These are phyloP conservation scores for Hydroisotoma schaefferi DNA, from an alignment of 2,888 invertebrate species.

Conservation along the genomic window DNA sequence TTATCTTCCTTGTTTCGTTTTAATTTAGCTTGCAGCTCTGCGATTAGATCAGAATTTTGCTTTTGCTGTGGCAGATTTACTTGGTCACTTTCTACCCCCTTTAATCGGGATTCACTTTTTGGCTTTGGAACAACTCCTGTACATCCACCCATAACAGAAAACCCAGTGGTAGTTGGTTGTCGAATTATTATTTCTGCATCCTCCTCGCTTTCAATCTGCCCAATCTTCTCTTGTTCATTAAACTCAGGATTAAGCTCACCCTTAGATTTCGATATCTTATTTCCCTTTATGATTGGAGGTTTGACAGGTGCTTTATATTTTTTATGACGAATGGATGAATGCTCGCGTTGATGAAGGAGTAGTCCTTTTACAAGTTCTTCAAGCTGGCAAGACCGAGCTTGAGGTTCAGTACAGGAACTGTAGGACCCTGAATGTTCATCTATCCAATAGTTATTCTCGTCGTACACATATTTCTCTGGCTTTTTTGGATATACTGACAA, in stretches of 20 bases:
- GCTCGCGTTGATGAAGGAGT: background rate
- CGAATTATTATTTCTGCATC: too few relatives aligned
- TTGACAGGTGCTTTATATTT: conserved; percentile 12
- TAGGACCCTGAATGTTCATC: conserved; percentile 46
- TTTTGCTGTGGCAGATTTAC: conserved; percentile 45
- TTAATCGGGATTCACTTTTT: background rate
- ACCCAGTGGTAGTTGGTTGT: background rate
- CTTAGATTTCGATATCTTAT: too few relatives aligned
- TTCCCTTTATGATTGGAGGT: background rate
- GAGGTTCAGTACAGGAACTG: conserved; percentile 39
- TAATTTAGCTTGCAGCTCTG: conserved; percentile 46
- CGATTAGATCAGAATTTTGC: conserved; percentile 46
- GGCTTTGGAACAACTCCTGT: conserved; percentile 3
- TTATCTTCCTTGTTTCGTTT: too few relatives aligned
- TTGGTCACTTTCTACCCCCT: conserved; percentile 20
- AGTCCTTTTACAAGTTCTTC: conserved; percentile 20
- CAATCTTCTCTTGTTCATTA: background rate
- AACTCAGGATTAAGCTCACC: too few relatives aligned
- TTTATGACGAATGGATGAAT: background rate
- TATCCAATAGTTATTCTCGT: conserved; percentile 43
- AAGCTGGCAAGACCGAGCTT: conserved; percentile 43
- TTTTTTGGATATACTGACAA: conserved; percentile 42
- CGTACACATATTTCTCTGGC: conserved; percentile 45
- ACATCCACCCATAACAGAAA: conserved; percentile 6
- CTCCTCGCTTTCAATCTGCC: background rate